Percentiles rank a stretch among this genome's conserved stretches.
These are phyloP conservation scores for Laterallus jamaicensis DNA, from an alignment of 2,113 vertebrate species.

Conservation along the genomic window DNA sequence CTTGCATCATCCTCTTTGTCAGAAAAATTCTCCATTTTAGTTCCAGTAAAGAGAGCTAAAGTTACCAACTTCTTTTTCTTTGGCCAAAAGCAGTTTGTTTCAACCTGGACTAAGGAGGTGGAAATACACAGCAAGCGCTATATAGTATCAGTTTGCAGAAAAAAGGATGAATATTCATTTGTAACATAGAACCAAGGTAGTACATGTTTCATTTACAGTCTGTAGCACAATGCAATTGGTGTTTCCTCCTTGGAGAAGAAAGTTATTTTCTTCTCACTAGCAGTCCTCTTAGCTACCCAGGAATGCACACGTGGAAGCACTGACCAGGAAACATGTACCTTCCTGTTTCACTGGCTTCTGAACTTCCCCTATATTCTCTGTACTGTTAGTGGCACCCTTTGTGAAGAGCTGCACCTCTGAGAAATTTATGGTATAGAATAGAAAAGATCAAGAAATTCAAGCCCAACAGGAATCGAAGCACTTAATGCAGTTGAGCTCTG, in stretches of 20 bases:
- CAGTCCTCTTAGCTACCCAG: not conserved
- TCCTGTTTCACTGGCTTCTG: not conserved
- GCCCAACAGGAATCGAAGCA: not conserved
- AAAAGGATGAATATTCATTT: not conserved
- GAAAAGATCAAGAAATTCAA: not conserved
- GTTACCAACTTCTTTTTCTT: not conserved
- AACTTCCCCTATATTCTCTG: not conserved
- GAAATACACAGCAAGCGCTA: not conserved
- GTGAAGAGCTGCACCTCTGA: not conserved
- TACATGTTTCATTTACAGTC: not conserved
- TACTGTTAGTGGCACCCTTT: not conserved
- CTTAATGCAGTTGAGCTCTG: not conserved
- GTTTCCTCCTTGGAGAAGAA: not conserved
- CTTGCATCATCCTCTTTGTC: not conserved
- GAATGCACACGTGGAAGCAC: not conserved
- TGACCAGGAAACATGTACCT: not conserved
- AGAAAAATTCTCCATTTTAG: not conserved
- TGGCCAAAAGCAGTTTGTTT: not conserved
- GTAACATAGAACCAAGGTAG: not conserved
- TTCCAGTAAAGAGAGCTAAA: not conserved
- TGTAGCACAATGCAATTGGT: not conserved
- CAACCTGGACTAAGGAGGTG: not conserved
- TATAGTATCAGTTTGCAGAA: not conserved
- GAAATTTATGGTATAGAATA: not conserved
- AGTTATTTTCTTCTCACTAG: not conserved